Conservation (phyloP, 1,140 invertebrate species). For the Dryas iulia region DNA sequence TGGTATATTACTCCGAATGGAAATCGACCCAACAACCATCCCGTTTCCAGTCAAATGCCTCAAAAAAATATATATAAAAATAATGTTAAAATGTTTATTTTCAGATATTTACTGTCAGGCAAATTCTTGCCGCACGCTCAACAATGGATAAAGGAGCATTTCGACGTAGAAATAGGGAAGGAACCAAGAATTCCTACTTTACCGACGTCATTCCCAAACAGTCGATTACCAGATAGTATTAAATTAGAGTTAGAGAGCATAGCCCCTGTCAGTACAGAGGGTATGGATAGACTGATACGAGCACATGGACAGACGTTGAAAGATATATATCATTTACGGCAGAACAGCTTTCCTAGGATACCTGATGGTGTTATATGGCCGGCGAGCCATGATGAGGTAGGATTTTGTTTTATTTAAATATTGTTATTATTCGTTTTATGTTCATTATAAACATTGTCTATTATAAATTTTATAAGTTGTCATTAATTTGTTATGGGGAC, state of each 20-base stretch:
- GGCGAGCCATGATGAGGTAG: slow-evolving; percentile 46
- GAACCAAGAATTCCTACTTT: slow-evolving; percentile 75
- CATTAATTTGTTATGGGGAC: too few relatives aligned
- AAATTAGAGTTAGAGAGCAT: slow-evolving; percentile 83
- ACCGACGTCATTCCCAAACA: slow-evolving; percentile 77
- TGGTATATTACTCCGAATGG: too few relatives aligned
- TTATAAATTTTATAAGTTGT: too few relatives aligned
- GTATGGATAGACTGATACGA: slow-evolving; percentile 91
- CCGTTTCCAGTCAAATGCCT: too few relatives aligned
- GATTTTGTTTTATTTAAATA: background rate
- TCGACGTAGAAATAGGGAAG: slow-evolving; percentile 81
- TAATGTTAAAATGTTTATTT: too few relatives aligned
- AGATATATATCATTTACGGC: slow-evolving; percentile 91
- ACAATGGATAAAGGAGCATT: slow-evolving; percentile 88
- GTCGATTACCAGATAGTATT: slow-evolving; percentile 49
- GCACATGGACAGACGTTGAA: slow-evolving; percentile 97
- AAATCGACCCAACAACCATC: too few relatives aligned
- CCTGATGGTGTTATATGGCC: slow-evolving; percentile 98
- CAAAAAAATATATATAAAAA: too few relatives aligned
- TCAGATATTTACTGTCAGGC: slow-evolving; percentile 92
- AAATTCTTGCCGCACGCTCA: slow-evolving; percentile 88
- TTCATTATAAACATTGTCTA: too few relatives aligned
- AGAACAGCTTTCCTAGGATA: slow-evolving; percentile 89
- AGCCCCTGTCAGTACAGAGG: slow-evolving; percentile 88
- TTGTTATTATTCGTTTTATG: too few relatives aligned